A percentile compares a stretch with the other conserved stretches of the same genome.
These are phyloP conservation scores for Podotricha telesiphe DNA, from an alignment of 2,888 invertebrate genomes.

Conservation along the genomic window DNA sequence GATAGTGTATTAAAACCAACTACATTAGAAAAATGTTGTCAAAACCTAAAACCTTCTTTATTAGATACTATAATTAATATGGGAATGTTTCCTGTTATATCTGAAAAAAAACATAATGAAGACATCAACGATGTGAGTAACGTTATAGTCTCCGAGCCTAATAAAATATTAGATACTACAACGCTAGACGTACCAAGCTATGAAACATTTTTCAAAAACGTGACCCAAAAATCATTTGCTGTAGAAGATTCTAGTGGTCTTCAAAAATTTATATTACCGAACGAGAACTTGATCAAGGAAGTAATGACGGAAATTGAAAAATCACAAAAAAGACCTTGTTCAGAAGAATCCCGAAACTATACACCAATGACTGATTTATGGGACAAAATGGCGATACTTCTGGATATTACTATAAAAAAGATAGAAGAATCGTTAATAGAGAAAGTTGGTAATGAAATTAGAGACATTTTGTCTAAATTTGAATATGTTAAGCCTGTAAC, in stretches of 20 bases:
- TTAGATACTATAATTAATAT: constrained; percentile 55
- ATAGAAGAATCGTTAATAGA: constrained; percentile 57
- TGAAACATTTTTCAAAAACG: constrained; percentile 46
- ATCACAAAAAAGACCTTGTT: constrained; percentile 47
- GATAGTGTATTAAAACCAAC: constrained; percentile 19
- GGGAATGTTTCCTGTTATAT: constrained; percentile 49
- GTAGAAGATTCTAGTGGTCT: constrained; percentile 42
- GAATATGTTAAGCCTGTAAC: constrained; percentile 22
- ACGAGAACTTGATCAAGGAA: constrained; percentile 54
- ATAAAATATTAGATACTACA: constrained; percentile 38
- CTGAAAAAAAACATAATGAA: constrained; percentile 15
- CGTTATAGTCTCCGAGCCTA: constrained; percentile 40
- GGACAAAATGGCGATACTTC: constrained; percentile 57
- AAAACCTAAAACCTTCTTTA: constrained; percentile 43
- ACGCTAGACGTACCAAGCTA: constrained; percentile 44
- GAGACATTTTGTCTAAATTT: constrained; percentile 47
- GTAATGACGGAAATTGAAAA: constrained; percentile 52
- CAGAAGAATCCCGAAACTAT: constrained; percentile 51
- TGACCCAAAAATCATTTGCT: constrained; percentile 53
- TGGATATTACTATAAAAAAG: constrained; percentile 52
- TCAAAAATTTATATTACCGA: constrained; percentile 55
- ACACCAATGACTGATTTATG: constrained; percentile 58
- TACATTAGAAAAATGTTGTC: constrained; percentile 5
- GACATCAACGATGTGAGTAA: constrained; percentile 29
- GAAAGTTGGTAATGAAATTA: constrained; percentile 63